These are phyloP conservation scores for Scarus forsteni DNA, from an alignment of 2,797 vertebrate species.

Conservation along the genomic window DNA sequence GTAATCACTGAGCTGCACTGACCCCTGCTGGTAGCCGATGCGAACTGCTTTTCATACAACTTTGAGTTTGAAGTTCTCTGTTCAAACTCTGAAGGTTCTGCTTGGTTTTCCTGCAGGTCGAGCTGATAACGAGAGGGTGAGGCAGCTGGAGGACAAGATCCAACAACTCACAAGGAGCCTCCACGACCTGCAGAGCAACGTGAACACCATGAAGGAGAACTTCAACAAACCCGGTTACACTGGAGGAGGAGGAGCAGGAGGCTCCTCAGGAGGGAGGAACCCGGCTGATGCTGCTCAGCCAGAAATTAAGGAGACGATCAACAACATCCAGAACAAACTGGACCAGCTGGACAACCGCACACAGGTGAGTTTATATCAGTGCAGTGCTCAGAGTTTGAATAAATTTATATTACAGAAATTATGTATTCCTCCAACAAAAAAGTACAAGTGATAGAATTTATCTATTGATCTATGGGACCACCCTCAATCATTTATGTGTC, in stretches of 20 bases:
- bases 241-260: neutral
- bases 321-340: conserved; percentile 91
- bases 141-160: conserved; percentile 90
- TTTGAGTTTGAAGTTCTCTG: neutral
- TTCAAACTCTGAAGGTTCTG: neutral
- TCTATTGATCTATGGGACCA: too few species aligned
- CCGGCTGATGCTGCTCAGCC: conserved; percentile 90
- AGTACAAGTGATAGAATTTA: too few species aligned
- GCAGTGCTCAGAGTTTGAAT: too few species aligned
- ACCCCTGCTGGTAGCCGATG: conserved; percentile 18
- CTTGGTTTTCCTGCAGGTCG: conserved; percentile 67
- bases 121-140: conserved; percentile 86
- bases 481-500: too few species aligned
- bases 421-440: too few species aligned
- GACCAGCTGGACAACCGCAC: conserved; percentile 92
- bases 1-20: neutral
- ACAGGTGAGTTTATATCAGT: conserved; percentile 60
- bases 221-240: conserved; percentile 72
- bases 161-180: conserved; percentile 89
- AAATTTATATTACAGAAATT: too few species aligned
- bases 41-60: neutral
- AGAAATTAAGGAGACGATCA: conserved; percentile 90
- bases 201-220: conserved; percentile 83
- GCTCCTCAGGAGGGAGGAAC: conserved; percentile 74
- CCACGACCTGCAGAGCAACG: conserved; percentile 85